phyloP scores from a whole-genome alignment of 2,888 invertebrate genomes.

The Cosmopolites sordidus region DNA sequence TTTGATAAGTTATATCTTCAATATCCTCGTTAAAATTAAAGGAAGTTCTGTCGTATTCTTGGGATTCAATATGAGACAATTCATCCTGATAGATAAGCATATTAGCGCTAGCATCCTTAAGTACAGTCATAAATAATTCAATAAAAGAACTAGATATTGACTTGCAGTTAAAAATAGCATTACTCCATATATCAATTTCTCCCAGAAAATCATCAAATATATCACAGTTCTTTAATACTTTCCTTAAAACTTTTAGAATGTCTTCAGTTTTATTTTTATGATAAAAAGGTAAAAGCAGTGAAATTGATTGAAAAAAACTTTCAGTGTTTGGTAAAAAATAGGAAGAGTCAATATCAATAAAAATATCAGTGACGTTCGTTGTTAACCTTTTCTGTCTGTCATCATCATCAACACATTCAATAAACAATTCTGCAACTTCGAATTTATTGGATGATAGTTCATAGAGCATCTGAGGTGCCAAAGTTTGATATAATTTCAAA shows the following conservation, averaged over 20 bases:
- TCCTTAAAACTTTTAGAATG: conserved; percentile 44
- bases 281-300: conserved; percentile 46
- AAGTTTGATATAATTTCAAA: conserved; percentile 53
- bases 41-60: conserved; percentile 2
- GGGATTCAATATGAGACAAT: conserved; percentile 26
- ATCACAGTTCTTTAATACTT: conserved; percentile 58
- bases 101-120: conserved; percentile 31
- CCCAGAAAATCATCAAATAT: conserved; percentile 61
- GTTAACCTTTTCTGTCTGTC: conserved; percentile 34
- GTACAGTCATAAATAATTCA: conserved; percentile 36
- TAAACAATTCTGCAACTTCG: conserved; percentile 30
- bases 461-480: conserved; percentile 54
- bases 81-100: conserved; percentile 32
- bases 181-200: conserved; percentile 64
- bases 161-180: conserved; percentile 37
- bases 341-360: conserved; percentile 42
- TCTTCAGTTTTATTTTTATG: conserved; percentile 44
- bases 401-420: conserved; percentile 29
- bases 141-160: conserved; percentile 33
- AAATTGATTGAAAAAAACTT: conserved; percentile 34
- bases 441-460: conserved; percentile 27
- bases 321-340: conserved; percentile 40
- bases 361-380: conserved; percentile 47
- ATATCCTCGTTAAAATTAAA: conserved; percentile 14
- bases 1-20: conserved; percentile 6